A percentile compares a stretch with the other conserved stretches of the same genome.
These are phyloP conservation scores for Norana najaformis DNA, from an alignment of 2,888 invertebrate genomes.

Conservation along the genomic window DNA sequence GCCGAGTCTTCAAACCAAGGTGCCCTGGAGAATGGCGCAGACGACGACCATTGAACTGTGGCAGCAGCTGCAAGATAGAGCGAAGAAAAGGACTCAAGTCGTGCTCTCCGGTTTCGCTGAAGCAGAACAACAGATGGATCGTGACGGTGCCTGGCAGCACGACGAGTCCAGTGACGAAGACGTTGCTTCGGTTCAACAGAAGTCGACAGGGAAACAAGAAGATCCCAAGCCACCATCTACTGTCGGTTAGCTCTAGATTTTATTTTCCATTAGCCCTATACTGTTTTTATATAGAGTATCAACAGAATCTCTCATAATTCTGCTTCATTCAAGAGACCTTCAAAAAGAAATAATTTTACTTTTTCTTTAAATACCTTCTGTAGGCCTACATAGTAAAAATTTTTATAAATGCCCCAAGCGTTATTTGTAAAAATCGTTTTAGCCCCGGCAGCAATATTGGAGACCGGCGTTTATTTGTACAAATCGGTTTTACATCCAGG, in stretches of 20 bases:
- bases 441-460: no score
- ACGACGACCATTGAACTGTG: not conserved
- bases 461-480: no score
- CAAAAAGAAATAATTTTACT: no score
- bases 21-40: not conserved
- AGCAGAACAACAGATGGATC: not conserved
- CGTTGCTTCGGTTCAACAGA: not conserved
- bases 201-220: not conserved
- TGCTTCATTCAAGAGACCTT: no score
- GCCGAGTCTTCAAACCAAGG: not conserved
- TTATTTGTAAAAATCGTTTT: no score
- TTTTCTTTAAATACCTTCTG: no score
- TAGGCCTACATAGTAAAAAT: no score
- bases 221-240: not conserved
- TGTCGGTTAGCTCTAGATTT: not conserved
- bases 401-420: no score
- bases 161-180: not conserved
- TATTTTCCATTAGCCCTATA: not conserved
- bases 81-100: not conserved
- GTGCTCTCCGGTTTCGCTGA: not conserved
- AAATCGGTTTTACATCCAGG: no score
- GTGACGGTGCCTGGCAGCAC: constrained; percentile 4
- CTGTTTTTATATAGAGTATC: no score
- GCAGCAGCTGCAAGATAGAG: not conserved
- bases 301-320: not conserved